phyloP scores from a whole-genome alignment of 2,113 vertebrate genomes.

The Clarias magur region DNA sequence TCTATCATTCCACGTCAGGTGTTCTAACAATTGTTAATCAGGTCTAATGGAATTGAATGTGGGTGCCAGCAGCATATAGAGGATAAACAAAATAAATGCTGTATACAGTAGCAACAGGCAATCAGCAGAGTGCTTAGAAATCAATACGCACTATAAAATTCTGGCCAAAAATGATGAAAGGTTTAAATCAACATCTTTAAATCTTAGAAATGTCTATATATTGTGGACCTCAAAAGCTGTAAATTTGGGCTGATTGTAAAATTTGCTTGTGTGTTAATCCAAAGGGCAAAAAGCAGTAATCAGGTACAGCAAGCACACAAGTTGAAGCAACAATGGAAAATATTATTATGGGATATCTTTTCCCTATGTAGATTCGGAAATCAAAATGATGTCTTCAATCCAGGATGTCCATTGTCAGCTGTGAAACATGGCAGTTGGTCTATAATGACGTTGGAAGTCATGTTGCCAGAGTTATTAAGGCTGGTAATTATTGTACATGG shows the following conservation, averaged over 20 bases:
- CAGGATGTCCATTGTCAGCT: background rate
- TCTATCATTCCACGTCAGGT: no score
- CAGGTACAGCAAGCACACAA: background rate
- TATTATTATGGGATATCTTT: background rate
- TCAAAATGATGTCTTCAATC: background rate
- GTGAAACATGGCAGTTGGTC: slow-evolving; percentile 2
- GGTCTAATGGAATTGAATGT: background rate
- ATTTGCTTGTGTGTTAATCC: background rate
- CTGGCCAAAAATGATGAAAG: background rate
- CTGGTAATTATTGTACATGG: slow-evolving; percentile 1
- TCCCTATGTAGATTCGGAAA: background rate
- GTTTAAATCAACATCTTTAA: background rate
- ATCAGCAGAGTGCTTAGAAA: background rate
- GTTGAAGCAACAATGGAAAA: background rate
- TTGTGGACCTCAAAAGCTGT: background rate
- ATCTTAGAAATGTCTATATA: background rate
- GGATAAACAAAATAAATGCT: slow-evolving; percentile 10
- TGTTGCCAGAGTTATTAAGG: slow-evolving; percentile 17
- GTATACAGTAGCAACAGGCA: background rate
- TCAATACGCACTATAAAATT: background rate
- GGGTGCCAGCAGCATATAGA: background rate
- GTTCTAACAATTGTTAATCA: no score
- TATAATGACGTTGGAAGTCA: slow-evolving; percentile 24
- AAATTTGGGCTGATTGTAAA: background rate
- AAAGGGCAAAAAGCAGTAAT: background rate